Evolutionary conservation across 2,797 vertebrate genomes (phyloP).

Genomic region (Leucoraja ocellata): DNA sequence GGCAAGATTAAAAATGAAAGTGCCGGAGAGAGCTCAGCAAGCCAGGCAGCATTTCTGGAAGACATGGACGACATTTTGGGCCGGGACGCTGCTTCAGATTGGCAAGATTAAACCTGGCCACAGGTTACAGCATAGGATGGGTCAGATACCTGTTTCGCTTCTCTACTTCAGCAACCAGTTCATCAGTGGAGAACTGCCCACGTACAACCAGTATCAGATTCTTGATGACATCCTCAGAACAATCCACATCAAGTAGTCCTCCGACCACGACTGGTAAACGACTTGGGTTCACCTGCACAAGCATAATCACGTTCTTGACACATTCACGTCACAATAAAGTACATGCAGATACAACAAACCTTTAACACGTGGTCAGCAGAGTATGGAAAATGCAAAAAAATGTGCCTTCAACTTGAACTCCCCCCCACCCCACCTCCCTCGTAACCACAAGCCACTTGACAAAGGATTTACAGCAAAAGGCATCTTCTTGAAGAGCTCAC

Average conservation of each 20-base stretch:
- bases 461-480: neutral
- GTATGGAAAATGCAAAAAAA: too few species aligned
- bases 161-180: slow-evolving; percentile 94
- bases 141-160: slow-evolving; percentile 83
- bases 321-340: too few species aligned
- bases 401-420: neutral
- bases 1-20: too few species aligned
- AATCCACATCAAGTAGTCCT: slow-evolving; percentile 92
- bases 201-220: slow-evolving; percentile 92
- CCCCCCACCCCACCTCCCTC: too few species aligned
- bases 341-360: too few species aligned
- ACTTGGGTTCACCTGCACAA: slow-evolving; percentile 84
- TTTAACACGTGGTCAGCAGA: too few species aligned
- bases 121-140: neutral
- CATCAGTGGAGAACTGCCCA: slow-evolving; percentile 95
- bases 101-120: neutral
- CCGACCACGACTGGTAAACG: slow-evolving; percentile 92
- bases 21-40: too few species aligned
- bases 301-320: too few species aligned
- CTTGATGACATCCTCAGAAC: slow-evolving; percentile 96
- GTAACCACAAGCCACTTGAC: neutral
- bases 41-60: too few species aligned
- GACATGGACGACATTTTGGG: too few species aligned
- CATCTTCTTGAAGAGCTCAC: slow-evolving; percentile 37
- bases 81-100: too few species aligned